Evolutionary conservation across 2,797 vertebrate species (phyloP), one percentile per base, ranked within the genome.

Genomic region (Bovichtus diacanthus): DNA sequence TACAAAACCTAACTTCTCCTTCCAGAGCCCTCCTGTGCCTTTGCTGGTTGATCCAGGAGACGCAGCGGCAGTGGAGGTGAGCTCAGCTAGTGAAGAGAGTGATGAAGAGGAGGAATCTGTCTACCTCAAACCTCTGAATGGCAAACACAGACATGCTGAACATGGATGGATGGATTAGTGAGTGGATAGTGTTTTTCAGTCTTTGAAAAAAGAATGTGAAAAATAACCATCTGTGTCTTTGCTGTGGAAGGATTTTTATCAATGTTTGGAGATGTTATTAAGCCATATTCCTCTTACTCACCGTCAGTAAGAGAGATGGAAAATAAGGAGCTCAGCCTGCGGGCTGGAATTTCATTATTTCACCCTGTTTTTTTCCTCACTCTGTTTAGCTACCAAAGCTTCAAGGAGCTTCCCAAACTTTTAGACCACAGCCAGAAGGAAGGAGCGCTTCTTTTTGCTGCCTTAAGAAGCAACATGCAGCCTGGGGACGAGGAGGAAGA

Each of bases 161-260:
- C 89, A 86, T n/a, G n/a, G n/a, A n/a, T n/a, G n/a, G n/a, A n/a
- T n/a, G 56, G 91, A 94, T 50, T 89, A 80, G 97, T 98, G 88
- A 96, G 97, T 92, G 2, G 6, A 34, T 5, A 39, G 7, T 44
- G 0, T 58, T 66, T n/a, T 53, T 54, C 12, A 21, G 50, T 39
- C 61, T 31, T 25, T 8, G 1, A 19, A 41, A 12, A 21, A 21
- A 16, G n/a, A 19, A 46, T 6, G 7, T 29, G n/a, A 38, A 60
- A 11, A 38, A 44, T 25, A 19, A 25, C 18, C 16, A 27, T 74
- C 13, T 36, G 50, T 8, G 3, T 29, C 12, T 38, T 31, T 65
- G 8, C 16, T 25, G 19, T 25, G 18, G 9, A 25, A 6, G 8
- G 4, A 5, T 44, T 6, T 74, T n/a, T 29, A 19, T n/a, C 7